Evolutionary conservation across 2,797 vertebrate species (phyloP).

Genomic region (Protonibea diacanthus): DNA sequence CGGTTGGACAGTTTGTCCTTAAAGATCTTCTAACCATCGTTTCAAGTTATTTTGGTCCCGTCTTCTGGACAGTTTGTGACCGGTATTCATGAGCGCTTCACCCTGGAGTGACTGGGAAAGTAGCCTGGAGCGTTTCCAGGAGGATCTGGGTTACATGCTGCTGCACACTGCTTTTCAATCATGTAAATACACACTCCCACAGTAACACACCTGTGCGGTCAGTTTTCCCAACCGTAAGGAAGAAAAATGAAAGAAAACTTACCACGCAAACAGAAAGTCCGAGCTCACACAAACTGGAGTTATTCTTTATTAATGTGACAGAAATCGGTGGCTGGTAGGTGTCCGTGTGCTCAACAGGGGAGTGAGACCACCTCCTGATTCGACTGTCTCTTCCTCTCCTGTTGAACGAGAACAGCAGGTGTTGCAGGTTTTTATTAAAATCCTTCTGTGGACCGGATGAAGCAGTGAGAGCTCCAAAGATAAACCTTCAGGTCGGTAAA

Average conservation of each 20-base stretch:
- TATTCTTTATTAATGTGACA: conserved; percentile 32
- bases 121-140: conserved; percentile 49
- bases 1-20: conserved; percentile 56
- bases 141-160: conserved; percentile 57
- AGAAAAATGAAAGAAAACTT: conserved; percentile 43
- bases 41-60: conserved; percentile 55
- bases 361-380: conserved; percentile 46
- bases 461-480: conserved; percentile 16
- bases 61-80: conserved; percentile 40
- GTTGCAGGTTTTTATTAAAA: conserved; percentile 33
- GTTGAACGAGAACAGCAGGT: conserved; percentile 58
- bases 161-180: conserved; percentile 41
- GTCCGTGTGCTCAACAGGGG: conserved; percentile 29
- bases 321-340: conserved; percentile 41
- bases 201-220: background rate
- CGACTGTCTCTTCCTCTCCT: conserved; percentile 10
- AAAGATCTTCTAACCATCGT: conserved; percentile 45
- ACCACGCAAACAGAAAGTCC: conserved; percentile 45
- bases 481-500: background rate
- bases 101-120: conserved; percentile 54
- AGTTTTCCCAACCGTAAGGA: background rate
- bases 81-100: conserved; percentile 53
- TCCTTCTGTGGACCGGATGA: conserved; percentile 34
- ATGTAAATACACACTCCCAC: conserved; percentile 33
- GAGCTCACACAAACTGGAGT: conserved; percentile 5